Evolutionary conservation across 2,888 invertebrate genomes (phyloP).

Genomic region (Cyrtodaria siliqua): DNA sequence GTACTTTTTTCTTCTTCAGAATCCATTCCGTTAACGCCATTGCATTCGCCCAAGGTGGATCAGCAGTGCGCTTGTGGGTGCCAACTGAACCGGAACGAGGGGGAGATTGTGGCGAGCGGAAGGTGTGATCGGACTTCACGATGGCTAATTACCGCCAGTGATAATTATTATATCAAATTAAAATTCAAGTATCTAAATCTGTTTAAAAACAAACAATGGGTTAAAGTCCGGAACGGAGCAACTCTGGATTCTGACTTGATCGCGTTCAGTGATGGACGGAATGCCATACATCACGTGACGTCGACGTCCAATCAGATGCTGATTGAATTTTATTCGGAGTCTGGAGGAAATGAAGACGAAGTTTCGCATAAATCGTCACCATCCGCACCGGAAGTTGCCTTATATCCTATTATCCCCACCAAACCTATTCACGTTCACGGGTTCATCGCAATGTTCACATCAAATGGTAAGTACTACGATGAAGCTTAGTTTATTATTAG

Average conservation of each 20-base stretch:
- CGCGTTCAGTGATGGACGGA: conserved; percentile 69
- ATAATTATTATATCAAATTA: conserved; percentile 70
- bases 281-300: conserved; percentile 65
- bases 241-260: conserved; percentile 70
- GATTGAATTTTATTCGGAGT: conserved; percentile 78
- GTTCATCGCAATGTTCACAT: conserved; percentile 74
- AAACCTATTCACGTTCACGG: conserved; percentile 77
- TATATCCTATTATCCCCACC: conserved; percentile 35
- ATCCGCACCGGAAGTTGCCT: conserved; percentile 7
- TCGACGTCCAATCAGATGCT: conserved; percentile 76
- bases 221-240: conserved; percentile 81
- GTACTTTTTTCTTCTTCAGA: conserved; percentile 57
- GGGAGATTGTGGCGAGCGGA: conserved; percentile 79
- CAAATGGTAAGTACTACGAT: conserved; percentile 59
- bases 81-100: conserved; percentile 53
- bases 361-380: background rate
- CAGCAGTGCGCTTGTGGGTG: conserved; percentile 77
- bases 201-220: conserved; percentile 76
- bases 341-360: conserved; percentile 15
- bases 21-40: conserved; percentile 70
- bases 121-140: conserved; percentile 73
- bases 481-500: too few relatives aligned
- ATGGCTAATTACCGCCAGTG: conserved; percentile 75
- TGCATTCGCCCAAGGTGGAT: conserved; percentile 62
- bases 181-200: conserved; percentile 78